These are phyloP conservation scores for Oncorhynchus gorbuscha DNA, from an alignment of 2,113 vertebrate species.

Conservation along the genomic window DNA sequence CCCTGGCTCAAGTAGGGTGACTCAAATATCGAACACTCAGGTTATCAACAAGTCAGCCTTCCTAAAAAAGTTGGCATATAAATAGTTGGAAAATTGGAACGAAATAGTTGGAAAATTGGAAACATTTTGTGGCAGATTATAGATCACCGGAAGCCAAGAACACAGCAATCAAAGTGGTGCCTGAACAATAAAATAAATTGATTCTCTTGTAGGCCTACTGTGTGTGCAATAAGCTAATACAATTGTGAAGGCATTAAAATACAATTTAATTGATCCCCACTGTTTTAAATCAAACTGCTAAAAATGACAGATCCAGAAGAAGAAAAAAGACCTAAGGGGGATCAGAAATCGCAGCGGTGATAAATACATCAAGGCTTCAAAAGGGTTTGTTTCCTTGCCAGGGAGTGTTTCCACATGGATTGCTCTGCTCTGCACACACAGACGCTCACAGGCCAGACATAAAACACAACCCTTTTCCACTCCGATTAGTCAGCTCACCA, in stretches of 20 bases:
- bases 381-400: conserved; percentile 23
- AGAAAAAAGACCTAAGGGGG: not conserved
- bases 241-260: not conserved
- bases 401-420: conserved; percentile 23
- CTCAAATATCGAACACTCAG: not conserved
- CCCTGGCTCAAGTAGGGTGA: conserved; percentile 18
- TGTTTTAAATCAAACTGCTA: not conserved
- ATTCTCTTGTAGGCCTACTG: not conserved
- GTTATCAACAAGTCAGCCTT: conserved; percentile 1
- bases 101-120: not conserved
- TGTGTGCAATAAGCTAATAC: not conserved
- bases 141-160: not conserved
- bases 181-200: not conserved
- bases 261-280: not conserved
- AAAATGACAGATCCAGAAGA: not conserved
- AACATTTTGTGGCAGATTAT: not conserved
- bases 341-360: not conserved
- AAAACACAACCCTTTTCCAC: conserved; percentile 33
- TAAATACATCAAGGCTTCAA: not conserved
- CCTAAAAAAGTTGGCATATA: not conserved
- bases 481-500: conserved; percentile 30
- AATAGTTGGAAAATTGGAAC: not conserved
- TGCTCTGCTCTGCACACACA: conserved; percentile 27
- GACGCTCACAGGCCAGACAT: conserved; percentile 27
- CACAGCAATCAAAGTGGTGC: no score